Base-by-base conservation (phyloP, 1,140 invertebrate genomes). In the Stratiolaelaps scimitus region DNA sequence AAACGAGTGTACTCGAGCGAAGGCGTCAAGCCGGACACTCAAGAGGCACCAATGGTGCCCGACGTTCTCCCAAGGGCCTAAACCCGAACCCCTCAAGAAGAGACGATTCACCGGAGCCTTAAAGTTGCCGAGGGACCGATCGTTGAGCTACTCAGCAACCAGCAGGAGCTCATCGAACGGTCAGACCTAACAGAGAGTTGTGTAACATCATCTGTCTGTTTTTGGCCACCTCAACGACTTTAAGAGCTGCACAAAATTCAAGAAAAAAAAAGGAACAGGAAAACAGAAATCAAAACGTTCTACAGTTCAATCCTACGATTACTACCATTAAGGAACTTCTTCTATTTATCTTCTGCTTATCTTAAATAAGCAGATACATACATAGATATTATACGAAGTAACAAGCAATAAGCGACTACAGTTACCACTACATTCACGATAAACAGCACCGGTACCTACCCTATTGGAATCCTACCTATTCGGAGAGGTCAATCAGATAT, bases 121-220 rank as follows among this genome's bases (percentile, higher is more conserved):
- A 26, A 60, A 60, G 53, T 60, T 60, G 53, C 20, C 53, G 53
- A 60, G 53, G 53, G 53, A 60, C 53, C 23, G 53, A 26, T 60
- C 20, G 53, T 60, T 60, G 53, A 34, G 26, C 34, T 19, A 19
- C 34, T 60, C 26, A 26, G 26, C 53, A 48, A 10, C 28, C 53
- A 60, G 26, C 34, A 29, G 26, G 1, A 26, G 23, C 26, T 34
- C 23, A 20, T 26, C 13, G 53, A 60, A 60, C 26, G 26, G 53
- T 60, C 53, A 23, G 53, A 60, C 53, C 53, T 60, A 60, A 34
- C 34, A 40, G 10, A 40, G 5, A 40, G 10, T n/a, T n/a, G n/a
- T n/a, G n/a, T n/a, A n/a, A n/a, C n/a, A n/a, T n/a, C n/a, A 60
- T 19, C 34, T 34, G 23, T 60, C 53, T 20, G 34, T 40, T 40